These are phyloP conservation scores for Troides aeacus DNA, from an alignment of 2,888 invertebrate species.

Conservation along the genomic window DNA sequence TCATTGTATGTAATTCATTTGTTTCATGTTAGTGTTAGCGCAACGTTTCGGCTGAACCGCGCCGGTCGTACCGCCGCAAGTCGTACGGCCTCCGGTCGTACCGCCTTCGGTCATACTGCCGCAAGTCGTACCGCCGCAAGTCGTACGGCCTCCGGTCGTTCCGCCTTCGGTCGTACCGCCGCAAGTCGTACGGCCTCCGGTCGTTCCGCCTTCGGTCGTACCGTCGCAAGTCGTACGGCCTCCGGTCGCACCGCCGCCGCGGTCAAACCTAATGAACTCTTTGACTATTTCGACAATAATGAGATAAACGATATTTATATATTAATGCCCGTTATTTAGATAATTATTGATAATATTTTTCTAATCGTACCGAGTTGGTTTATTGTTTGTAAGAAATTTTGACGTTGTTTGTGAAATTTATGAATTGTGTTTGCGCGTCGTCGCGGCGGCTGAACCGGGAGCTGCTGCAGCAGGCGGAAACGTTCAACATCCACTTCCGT, in stretches of 20 bases:
- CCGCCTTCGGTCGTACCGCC: no score
- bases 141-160: no score
- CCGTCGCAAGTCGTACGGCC: no score
- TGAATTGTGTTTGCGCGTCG: conserved; percentile 63
- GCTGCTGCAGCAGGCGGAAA: background rate
- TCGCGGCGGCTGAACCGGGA: conserved; percentile 42
- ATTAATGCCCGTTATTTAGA: conserved; percentile 36
- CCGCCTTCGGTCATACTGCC: no score
- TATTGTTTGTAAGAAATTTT: conserved; percentile 61
- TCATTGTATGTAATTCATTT: conserved; percentile 40
- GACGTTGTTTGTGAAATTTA: conserved; percentile 65
- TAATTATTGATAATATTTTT: conserved; percentile 31
- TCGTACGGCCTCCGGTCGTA: no score
- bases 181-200: no score
- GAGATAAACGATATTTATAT: conserved; percentile 45
- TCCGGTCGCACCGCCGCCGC: conserved; percentile 24
- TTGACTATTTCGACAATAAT: conserved; percentile 52
- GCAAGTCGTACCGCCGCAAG: no score
- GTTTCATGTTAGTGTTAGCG: conserved; percentile 22
- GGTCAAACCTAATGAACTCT: conserved; percentile 64
- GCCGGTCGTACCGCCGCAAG: no score
- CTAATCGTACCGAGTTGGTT: conserved; percentile 40
- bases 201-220: no score
- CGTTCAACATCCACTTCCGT: background rate
- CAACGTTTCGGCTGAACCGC: no score